Conservation (phyloP, 2,113 vertebrate genomes). For the Saguinus imperator region DNA sequence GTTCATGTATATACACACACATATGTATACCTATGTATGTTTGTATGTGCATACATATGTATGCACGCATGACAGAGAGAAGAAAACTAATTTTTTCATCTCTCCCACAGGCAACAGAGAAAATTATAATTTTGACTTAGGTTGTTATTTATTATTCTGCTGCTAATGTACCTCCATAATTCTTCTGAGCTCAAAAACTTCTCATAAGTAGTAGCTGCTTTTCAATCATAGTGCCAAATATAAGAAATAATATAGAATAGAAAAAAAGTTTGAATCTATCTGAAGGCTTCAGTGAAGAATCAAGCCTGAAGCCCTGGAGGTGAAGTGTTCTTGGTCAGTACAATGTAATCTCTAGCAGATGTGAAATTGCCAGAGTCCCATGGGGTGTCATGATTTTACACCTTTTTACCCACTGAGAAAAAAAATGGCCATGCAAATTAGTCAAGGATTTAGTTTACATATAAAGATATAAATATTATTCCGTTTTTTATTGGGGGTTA, state of each 20-base stretch:
- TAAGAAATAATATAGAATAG: background rate
- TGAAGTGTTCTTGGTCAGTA: background rate
- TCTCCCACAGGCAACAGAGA: background rate
- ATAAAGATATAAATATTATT: background rate
- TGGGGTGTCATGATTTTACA: background rate
- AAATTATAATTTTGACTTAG: background rate
- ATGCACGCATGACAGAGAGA: background rate
- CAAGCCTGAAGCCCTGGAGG: background rate
- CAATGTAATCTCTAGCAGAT: background rate
- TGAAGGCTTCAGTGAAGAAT: background rate
- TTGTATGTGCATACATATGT: too few relatives aligned
- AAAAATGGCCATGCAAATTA: background rate
- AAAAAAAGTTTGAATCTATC: background rate
- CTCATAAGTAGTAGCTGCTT: background rate
- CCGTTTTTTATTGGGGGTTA: background rate
- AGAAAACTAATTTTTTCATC: background rate
- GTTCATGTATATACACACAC: background rate
- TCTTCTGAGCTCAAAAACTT: background rate
- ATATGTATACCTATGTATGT: background rate
- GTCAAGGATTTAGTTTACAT: background rate
- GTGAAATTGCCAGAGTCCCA: background rate
- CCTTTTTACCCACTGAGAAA: background rate
- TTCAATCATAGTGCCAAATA: background rate
- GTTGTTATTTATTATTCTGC: background rate
- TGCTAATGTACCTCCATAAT: background rate